Evolutionary conservation across 2,113 vertebrate species (phyloP).

Genomic region (Grus americana): DNA sequence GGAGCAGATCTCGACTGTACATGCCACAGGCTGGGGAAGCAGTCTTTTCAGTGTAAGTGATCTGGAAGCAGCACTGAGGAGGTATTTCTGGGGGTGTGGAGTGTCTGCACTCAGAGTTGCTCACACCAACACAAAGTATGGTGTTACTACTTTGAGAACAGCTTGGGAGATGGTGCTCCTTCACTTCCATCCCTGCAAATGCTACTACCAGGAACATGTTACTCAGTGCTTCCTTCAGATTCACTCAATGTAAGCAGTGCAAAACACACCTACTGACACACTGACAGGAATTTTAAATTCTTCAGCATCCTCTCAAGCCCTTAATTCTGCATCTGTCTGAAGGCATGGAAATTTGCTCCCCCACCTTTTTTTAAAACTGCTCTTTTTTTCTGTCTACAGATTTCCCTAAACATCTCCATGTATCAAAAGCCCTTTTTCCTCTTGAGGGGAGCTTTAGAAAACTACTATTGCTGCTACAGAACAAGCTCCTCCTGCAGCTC

Average conservation of each 20-base stretch:
- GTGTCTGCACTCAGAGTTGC: background rate
- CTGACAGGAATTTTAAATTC: background rate
- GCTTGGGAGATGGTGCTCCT: background rate
- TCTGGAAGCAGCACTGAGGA: background rate
- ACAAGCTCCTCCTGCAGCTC: background rate
- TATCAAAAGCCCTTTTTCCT: background rate
- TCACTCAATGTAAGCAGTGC: background rate
- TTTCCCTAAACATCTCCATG: background rate
- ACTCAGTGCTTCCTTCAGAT: background rate
- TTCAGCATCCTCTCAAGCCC: background rate
- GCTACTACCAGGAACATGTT: background rate
- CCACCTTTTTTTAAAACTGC: background rate
- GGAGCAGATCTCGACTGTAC: background rate
- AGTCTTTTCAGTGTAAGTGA: background rate
- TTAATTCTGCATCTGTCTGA: background rate
- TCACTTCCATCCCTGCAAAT: background rate
- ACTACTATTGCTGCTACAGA: background rate
- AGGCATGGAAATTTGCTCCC: background rate
- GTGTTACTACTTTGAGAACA: slow-evolving; percentile 26
- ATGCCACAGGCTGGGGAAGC: background rate
- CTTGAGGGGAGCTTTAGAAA: background rate
- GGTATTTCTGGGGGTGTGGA: background rate
- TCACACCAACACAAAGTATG: background rate
- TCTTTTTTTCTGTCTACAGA: background rate
- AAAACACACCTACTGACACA: background rate